Evolutionary conservation across 2,797 vertebrate genomes (phyloP).

Genomic region (Cephalopachus bancanus): DNA sequence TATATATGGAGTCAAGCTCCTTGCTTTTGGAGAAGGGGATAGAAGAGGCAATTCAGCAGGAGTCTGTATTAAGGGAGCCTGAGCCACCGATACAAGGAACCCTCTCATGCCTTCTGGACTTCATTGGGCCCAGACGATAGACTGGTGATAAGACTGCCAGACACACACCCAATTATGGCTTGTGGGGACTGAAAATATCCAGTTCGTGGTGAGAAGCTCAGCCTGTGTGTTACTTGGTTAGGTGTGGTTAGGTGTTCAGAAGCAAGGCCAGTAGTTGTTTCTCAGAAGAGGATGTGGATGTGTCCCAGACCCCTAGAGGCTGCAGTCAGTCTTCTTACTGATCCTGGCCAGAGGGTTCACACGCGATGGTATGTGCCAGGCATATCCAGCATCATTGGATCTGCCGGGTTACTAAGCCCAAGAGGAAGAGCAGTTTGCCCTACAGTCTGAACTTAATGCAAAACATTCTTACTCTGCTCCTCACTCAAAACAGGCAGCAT

Average conservation of each 20-base stretch:
- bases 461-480: neutral
- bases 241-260: neutral
- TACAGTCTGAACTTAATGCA: neutral
- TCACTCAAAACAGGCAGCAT: neutral
- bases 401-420: neutral
- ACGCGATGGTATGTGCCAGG: neutral
- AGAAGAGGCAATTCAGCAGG: neutral
- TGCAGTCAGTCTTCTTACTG: neutral
- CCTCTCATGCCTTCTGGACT: slow-evolving; percentile 70
- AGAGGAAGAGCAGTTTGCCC: neutral
- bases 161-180: neutral
- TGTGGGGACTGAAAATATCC: neutral
- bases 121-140: slow-evolving; percentile 87
- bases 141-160: neutral
- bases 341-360: neutral
- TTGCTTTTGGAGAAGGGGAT: neutral
- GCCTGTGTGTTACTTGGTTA: neutral
- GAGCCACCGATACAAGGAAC: slow-evolving; percentile 83
- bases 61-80: slow-evolving; percentile 62
- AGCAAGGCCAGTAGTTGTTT: too few relatives aligned
- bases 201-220: neutral
- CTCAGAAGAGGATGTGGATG: neutral
- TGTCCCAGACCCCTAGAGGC: neutral
- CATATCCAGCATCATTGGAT: neutral
- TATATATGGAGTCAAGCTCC: neutral